Evolutionary conservation across 2,113 vertebrate genomes (phyloP).

Genomic region (Oceanodroma tethys): DNA sequence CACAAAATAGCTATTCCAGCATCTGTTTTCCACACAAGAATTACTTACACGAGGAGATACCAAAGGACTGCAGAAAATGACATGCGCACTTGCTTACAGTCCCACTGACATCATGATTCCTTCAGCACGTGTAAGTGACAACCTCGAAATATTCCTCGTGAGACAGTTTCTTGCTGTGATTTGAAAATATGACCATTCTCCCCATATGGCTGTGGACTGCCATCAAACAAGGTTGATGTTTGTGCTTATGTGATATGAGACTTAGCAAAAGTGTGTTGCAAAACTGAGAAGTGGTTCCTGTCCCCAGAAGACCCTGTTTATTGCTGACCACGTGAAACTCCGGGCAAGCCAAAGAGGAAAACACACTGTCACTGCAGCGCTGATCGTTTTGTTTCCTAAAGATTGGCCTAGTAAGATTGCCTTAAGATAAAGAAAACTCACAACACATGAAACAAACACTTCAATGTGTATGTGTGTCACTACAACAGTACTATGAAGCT

Average conservation of each 20-base stretch:
- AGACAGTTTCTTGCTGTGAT: background rate
- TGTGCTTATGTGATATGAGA: background rate
- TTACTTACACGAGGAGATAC: background rate
- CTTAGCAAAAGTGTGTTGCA: background rate
- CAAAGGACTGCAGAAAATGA: background rate
- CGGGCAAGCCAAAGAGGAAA: background rate
- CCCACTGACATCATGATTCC: background rate
- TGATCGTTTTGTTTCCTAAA: too few relatives aligned
- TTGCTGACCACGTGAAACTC: background rate
- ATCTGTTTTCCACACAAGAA: background rate
- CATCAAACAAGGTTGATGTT: background rate
- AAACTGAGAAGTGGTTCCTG: background rate
- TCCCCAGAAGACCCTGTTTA: background rate
- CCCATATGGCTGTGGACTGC: background rate
- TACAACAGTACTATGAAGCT: background rate
- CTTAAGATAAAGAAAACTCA: background rate
- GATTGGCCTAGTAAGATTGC: background rate
- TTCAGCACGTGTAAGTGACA: background rate
- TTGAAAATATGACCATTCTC: background rate
- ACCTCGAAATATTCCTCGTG: background rate
- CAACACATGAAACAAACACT: background rate
- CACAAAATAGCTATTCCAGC: background rate
- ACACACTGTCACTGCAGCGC: accelerated
- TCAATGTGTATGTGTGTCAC: background rate
- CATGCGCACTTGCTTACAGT: background rate